Conservation (phyloP, 2,888 invertebrate genomes). For the Drosophila anomalata region DNA sequence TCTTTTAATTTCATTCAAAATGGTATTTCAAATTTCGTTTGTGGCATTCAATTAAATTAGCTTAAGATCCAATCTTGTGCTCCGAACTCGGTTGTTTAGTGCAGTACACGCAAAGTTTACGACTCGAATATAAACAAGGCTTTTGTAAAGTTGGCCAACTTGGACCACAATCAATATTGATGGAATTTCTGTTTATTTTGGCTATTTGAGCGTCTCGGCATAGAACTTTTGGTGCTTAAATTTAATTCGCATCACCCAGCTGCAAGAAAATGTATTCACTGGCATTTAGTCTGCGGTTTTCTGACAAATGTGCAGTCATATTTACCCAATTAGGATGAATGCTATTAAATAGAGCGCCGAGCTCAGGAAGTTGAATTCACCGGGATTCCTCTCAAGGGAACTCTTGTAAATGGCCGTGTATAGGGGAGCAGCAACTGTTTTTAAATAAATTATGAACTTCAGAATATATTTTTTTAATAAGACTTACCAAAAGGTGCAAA, state of each 20-base stretch:
- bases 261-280: conserved; percentile 45
- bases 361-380: conserved; percentile 86
- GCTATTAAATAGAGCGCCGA: conserved; percentile 83
- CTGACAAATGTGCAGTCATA: neutral
- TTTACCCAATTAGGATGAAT: conserved; percentile 78
- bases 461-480: neutral
- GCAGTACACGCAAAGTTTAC: conserved; percentile 24
- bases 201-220: conserved; percentile 69
- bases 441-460: neutral
- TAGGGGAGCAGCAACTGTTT: conserved; percentile 85
- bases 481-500: conserved; percentile 85
- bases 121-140: conserved; percentile 30
- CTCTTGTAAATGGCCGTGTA: conserved; percentile 88
- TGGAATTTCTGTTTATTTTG: conserved; percentile 10
- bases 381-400: conserved; percentile 86
- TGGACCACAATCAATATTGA: conserved; percentile 44
- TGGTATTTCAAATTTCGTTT: conserved; percentile 10
- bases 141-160: conserved; percentile 35
- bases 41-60: conserved; percentile 30
- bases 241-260: conserved; percentile 73
- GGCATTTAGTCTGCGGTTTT: neutral
- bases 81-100: conserved; percentile 23
- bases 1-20: conserved; percentile 7
- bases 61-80: conserved; percentile 4
- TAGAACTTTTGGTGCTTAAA: conserved; percentile 67